Base-by-base conservation (phyloP, 2,888 invertebrate genomes). In the Dione juno region DNA sequence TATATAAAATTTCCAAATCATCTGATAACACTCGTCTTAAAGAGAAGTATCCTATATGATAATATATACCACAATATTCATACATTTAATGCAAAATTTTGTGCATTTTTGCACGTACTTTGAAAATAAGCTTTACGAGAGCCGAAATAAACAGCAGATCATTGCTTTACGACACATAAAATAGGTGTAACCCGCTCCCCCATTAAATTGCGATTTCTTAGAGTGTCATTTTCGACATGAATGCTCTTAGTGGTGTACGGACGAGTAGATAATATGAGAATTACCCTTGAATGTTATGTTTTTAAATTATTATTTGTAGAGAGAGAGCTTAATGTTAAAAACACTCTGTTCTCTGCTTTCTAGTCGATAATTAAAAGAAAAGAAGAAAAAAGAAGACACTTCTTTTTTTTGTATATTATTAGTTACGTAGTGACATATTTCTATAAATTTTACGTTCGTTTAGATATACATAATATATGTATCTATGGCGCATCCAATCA, bases 181-280 rank as follows among this genome's bases (percentile, higher is more conserved):
- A 77, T 67, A 70, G 69, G 71, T 74, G 76, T 78, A 78, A 79
- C 79, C 76, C 78, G 77, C 75, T 78, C 77, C 76, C 74, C 71
- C 73, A 65, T 74, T 71, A 67, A 66, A 74, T 69, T 70, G 75
- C 74, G 45, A 70, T 75, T 65, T 68, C 61, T 77, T 72, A 72
- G 75, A 77, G 75, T 77, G 79, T 77, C 77, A 79, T 80, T 79
- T 78, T 78, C 75, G 76, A 79, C 76, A 77, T 78, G 80, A 50
- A 48, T 37, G 48, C 48, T 7, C 16, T 45, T 28, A 28, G 11
- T 64, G 77, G 79, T 78, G 43, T 61, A 45, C 9, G 43, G 19
- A 14, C 21, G 41, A 28, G 61, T 45, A 78, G 76, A 79, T 80
- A 76, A 78, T 77, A 75, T 74, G 74, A 74, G 75, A 67, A 61